Evolutionary conservation across 1,140 invertebrate genomes (phyloP).

Genomic region (Gyrodactylus bullatarudis): DNA sequence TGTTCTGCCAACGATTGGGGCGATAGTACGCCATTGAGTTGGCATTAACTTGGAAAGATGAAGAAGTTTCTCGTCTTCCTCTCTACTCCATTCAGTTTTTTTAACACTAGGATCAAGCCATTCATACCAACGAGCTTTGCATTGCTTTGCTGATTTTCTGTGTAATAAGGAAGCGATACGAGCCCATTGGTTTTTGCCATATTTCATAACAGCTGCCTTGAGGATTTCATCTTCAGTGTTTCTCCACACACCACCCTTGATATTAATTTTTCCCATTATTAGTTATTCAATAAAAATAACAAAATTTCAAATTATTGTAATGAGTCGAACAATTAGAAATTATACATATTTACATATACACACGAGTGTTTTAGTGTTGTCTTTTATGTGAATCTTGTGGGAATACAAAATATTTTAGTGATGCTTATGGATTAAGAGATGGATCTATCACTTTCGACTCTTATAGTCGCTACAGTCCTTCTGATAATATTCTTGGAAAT

Average conservation of each 20-base stretch:
- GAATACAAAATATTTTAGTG: not conserved
- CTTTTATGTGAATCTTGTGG: not conserved
- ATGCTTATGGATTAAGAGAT: not conserved
- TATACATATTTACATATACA: not conserved
- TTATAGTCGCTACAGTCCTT: not conserved
- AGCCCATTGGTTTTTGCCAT: slow-evolving; percentile 99
- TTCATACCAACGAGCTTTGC: slow-evolving; percentile 95
- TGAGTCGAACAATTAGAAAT: not conserved
- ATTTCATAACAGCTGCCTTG: slow-evolving; percentile 99
- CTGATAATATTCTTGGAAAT: not conserved
- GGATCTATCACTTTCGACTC: not conserved
- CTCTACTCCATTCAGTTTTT: slow-evolving; percentile 96
- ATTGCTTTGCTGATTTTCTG: slow-evolving; percentile 94
- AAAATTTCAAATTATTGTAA: no score
- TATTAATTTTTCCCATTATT: not conserved
- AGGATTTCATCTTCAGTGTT: slow-evolving; percentile 79
- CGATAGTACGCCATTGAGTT: slow-evolving; percentile 95
- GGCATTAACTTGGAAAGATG: slow-evolving; percentile 96
- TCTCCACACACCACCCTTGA: not conserved
- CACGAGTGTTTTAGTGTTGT: not conserved
- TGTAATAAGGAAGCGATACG: slow-evolving; percentile 89
- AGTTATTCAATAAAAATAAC: not conserved
- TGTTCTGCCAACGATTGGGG: slow-evolving; percentile 84
- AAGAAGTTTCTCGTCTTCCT: slow-evolving; percentile 88
- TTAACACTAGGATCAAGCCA: slow-evolving; percentile 99